Evolutionary conservation across 2,113 vertebrate species (phyloP), one percentile per base, ranked within the genome.

Genomic region (Alethe castanea): DNA sequence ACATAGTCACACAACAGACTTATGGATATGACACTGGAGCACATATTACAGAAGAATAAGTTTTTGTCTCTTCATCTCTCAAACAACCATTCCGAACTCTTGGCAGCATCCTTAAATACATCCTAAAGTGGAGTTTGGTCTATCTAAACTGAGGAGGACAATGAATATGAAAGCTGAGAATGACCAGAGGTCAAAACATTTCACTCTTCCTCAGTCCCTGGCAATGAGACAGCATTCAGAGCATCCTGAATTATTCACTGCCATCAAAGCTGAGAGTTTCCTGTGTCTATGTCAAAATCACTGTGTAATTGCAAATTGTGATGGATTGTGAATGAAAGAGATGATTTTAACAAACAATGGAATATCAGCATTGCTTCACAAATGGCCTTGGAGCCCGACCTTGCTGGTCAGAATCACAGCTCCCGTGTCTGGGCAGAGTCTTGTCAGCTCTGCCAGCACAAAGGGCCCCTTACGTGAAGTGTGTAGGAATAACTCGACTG

Each of bases 131-230:
- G 38, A 67, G 50, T 60, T 81, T 64, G 45, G 24, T 57, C 40
- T 28, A 72, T 31, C 19, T 56, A 44, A 67, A 53, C 9, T 40
- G 31, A 44, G 23, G 31, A 24, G 50, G 77, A 57, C n/a, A 45
- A 81, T 19, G 33, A 81, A 67, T 18, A 44, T 5, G 10, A 84
- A 78, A 59, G 31, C 6, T 82, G 35, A 44, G 71, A 78, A 67
- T 1, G 1, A 70, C 38, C 50, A 59, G 14, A 47, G 6, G 35
- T 64, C 22, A 64, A 64, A 64, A 65, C 0, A 0, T 33, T 76
- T 84, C 62, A 11, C 7, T 74, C 20, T 12, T 81, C 42, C 70
- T 29, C 57, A 33, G 38, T 31, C 82, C 22, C 44, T 81, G 48
- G 52, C 69, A 86, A 15, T 8, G 50, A 73, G 23, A 45, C 13